Evolutionary conservation across 2,113 vertebrate genomes (phyloP), one percentile per base, ranked within the genome.

Genomic region (Clarias magur): DNA sequence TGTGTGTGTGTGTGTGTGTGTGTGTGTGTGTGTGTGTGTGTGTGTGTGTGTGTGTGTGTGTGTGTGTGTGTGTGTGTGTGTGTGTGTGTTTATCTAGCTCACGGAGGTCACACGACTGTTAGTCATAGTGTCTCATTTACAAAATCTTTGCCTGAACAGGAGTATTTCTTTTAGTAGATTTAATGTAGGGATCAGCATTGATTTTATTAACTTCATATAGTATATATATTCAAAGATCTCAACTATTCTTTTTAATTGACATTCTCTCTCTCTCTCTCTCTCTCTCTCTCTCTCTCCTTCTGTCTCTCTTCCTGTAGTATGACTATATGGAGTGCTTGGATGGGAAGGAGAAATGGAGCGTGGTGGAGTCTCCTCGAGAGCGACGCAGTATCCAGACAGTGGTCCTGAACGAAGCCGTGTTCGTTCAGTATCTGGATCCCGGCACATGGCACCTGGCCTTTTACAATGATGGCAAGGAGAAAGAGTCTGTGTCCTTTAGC

Each of bases 291-390:
- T 73, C 75, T 85, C 62, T 23, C 80, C 80, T 65, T 59, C 63
- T 67, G 23, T 76, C n/a, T 70, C 4, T 82, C 30, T 76, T 42
- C 63, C 68, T 27, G 53, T 91, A 99, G 98, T 99, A 99, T 68
- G 98, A 99, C 92, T 99, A 99, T 91, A 99, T 99, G 98, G 98
- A 99, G 68, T 97, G 98, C 17, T 93, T 99, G 93, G 98, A 99
- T 1, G 98, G 98, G 56, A 99, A 99, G 73, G 97, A 99, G 96
- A 99, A 99, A 92, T 99, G 98, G 98, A 99, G 98, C 0, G 98
- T 99, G 92, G 97, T 99, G 4, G 98, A 99, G 92, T 96, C 98
- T 0, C 97, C 98, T 0, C 92, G 98, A 86, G 98, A 99, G 5
- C 96, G 98, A 1, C 95, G 98, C 19, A 99, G 98, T 91, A 96